Evolutionary conservation across 1,140 invertebrate genomes (phyloP).

Genomic region (Drosophila nebulosa): DNA sequence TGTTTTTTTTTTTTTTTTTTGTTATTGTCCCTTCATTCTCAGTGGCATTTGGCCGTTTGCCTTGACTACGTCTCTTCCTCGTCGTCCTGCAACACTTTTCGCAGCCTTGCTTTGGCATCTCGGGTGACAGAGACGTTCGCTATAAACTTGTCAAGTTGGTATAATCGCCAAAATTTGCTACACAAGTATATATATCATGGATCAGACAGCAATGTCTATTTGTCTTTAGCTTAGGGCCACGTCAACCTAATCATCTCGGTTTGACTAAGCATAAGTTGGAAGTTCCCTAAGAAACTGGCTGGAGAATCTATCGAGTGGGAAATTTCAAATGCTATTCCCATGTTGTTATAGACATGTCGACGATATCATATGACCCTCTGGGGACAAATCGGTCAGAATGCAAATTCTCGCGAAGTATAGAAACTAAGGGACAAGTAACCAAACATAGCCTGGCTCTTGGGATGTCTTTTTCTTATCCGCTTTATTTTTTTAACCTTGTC

Average conservation of each 20-base stretch:
- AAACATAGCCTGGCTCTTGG: background rate
- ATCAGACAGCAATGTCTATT: background rate
- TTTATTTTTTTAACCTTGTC: constrained; percentile 48
- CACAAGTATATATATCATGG: background rate
- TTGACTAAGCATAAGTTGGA: too few species aligned
- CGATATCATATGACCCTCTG: background rate
- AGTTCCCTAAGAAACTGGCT: too few species aligned
- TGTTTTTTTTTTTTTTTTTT: too few species aligned
- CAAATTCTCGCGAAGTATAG: background rate
- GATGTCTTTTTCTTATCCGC: background rate
- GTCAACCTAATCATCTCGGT: too few species aligned
- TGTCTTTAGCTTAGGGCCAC: too few species aligned
- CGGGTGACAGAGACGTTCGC: constrained; percentile 15
- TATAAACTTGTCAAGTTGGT: background rate
- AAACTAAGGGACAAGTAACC: background rate
- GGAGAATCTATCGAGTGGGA: too few species aligned
- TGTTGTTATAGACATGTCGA: background rate
- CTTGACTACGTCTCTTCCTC: constrained; percentile 1
- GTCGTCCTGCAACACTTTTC: constrained; percentile 52
- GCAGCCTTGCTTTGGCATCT: constrained; percentile 53
- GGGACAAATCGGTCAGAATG: background rate
- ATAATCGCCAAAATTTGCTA: background rate
- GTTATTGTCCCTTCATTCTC: constrained; percentile 67
- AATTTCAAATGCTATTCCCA: background rate
- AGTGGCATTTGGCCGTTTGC: constrained; percentile 28